These are phyloP conservation scores for Platalea minor DNA, from an alignment of 2,797 vertebrate genomes.

Conservation along the genomic window DNA sequence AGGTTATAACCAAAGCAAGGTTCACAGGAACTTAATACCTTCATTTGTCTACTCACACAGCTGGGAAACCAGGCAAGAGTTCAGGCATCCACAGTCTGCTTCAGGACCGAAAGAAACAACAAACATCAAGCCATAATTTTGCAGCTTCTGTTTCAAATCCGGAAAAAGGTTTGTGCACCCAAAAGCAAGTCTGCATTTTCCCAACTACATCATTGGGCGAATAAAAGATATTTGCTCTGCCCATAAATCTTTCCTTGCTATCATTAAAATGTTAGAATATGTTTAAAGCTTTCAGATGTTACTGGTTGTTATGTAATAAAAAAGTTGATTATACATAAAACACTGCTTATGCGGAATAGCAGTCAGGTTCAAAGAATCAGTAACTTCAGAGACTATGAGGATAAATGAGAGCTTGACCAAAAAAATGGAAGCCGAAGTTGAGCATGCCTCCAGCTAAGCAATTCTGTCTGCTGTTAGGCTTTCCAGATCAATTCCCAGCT, in stretches of 20 bases:
- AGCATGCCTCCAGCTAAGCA: neutral
- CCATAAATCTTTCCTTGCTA: constrained; percentile 47
- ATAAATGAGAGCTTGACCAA: constrained; percentile 19
- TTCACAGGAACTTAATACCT: neutral
- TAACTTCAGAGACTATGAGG: constrained; percentile 29
- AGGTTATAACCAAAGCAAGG: neutral
- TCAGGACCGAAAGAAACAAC: neutral
- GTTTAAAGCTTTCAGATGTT: constrained; percentile 65
- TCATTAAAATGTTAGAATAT: constrained; percentile 50
- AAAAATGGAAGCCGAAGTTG: constrained; percentile 6
- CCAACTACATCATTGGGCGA: neutral
- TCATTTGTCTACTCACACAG: neutral
- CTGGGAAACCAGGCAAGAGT: neutral
- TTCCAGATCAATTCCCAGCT: neutral
- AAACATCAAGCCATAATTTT: neutral
- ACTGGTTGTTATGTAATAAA: constrained; percentile 35
- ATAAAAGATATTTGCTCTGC: constrained; percentile 41
- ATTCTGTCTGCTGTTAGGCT: neutral
- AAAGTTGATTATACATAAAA: constrained; percentile 45
- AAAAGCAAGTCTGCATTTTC: constrained; percentile 40
- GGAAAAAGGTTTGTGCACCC: neutral
- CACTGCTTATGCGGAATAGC: neutral
- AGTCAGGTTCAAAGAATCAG: constrained; percentile 33
- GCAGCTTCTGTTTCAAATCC: constrained; percentile 41
- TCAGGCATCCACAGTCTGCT: neutral